Conservation (phyloP, 2,888 invertebrate species). For the Pseudeuparius sepicola region DNA sequence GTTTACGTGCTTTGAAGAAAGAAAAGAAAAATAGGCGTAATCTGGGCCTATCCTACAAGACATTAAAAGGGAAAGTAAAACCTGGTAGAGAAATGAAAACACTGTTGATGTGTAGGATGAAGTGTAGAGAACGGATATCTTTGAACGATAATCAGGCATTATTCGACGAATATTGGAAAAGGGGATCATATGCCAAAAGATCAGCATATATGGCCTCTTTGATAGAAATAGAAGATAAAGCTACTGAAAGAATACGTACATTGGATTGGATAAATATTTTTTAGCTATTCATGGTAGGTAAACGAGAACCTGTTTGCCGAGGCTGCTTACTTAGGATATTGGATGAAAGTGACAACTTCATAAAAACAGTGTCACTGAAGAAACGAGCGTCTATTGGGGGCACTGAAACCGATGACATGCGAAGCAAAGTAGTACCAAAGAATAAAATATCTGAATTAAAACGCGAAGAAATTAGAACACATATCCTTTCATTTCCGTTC, state of each 20-base stretch:
- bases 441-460: conserved; percentile 4
- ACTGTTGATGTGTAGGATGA: conserved; percentile 8
- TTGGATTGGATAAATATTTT: conserved; percentile 8
- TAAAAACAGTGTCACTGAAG: conserved; percentile 7
- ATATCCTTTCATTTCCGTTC: conserved; percentile 5
- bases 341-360: conserved; percentile 7
- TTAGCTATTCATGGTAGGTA: conserved; percentile 5
- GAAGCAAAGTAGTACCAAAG: conserved; percentile 3
- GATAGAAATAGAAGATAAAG: conserved; percentile 6
- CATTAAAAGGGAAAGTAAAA: conserved; percentile 5
- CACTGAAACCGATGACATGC: conserved; percentile 7
- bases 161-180: conserved; percentile 7
- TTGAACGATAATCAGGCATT: conserved; percentile 4
- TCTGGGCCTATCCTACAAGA: conserved; percentile 7
- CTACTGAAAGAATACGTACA: conserved; percentile 6
- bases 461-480: conserved; percentile 6
- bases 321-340: conserved; percentile 5
- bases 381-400: conserved; percentile 5
- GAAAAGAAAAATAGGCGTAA: conserved; percentile 8
- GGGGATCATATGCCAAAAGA: conserved; percentile 6
- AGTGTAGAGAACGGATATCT: conserved; percentile 5
- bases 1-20: conserved; percentile 1
- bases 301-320: conserved; percentile 5
- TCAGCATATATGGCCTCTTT: conserved; percentile 4
- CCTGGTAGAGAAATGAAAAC: conserved; percentile 4